Evolutionary conservation across 2,888 invertebrate genomes (phyloP).

Genomic region (Argyresthia albistria): DNA sequence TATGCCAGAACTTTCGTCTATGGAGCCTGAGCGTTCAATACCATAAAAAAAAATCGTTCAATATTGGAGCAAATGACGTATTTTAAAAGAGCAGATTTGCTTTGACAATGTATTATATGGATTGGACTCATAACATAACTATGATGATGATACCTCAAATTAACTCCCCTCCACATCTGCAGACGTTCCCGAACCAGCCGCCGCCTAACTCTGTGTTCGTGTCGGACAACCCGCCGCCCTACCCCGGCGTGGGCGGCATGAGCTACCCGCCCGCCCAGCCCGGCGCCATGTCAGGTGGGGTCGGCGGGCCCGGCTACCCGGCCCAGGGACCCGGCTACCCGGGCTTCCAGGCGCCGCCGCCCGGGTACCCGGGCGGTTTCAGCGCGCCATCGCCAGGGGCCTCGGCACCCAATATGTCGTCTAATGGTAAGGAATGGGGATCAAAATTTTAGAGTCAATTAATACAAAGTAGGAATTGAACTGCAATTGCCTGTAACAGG

Average conservation of each 20-base stretch:
- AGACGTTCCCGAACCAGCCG: constrained; percentile 78
- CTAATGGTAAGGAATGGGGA: background rate
- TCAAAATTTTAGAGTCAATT: too few species aligned
- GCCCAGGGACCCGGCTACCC: constrained; percentile 87
- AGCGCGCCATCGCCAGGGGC: constrained; percentile 23
- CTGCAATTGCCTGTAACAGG: too few species aligned
- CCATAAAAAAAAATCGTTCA: too few species aligned
- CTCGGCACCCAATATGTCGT: constrained; percentile 17
- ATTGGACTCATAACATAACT: too few species aligned
- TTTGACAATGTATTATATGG: too few species aligned
- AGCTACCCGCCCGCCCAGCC: constrained; percentile 31
- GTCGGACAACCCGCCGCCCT: constrained; percentile 93
- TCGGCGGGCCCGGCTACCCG: constrained; percentile 24
- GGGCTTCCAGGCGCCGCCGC: constrained; percentile 73
- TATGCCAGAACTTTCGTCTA: too few species aligned
- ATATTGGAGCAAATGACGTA: too few species aligned
- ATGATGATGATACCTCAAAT: too few species aligned
- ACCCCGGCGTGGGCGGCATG: constrained; percentile 82
- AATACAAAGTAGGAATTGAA: too few species aligned
- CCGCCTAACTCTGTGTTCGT: constrained; percentile 89
- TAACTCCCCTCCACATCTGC: constrained; percentile 9
- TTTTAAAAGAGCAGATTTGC: too few species aligned
- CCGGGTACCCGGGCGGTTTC: constrained; percentile 32
- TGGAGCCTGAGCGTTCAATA: too few species aligned
- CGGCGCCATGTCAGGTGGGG: constrained; percentile 20